A percentile compares a stretch with the other conserved stretches of the same genome.
Evolutionary conservation across 2,888 invertebrate species (phyloP).

Genomic region (Pasiphila rectangulata): DNA sequence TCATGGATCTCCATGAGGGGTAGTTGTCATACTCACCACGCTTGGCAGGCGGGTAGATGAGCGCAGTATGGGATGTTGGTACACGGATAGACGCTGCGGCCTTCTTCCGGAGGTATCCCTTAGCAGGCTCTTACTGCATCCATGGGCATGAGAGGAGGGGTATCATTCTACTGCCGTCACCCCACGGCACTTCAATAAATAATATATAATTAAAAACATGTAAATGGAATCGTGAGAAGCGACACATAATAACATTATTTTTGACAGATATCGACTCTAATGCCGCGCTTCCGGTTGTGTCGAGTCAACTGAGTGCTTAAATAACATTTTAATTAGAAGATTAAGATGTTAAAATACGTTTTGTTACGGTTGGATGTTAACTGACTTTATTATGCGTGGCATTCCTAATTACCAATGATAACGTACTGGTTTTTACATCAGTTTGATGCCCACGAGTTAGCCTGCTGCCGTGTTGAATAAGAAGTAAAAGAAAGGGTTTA

Average conservation of each 20-base stretch:
- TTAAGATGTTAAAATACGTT: conserved; percentile 14
- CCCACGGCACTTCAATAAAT: conserved; percentile 17
- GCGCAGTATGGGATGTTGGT: too few relatives aligned
- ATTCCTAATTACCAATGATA: conserved; percentile 7
- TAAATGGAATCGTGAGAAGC: conserved; percentile 23
- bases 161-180: too few relatives aligned
- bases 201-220: conserved; percentile 22
- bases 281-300: conserved; percentile 20
- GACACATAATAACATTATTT: conserved; percentile 20
- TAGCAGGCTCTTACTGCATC: too few relatives aligned
- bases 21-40: too few relatives aligned
- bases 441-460: too few relatives aligned
- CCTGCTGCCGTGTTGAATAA: too few relatives aligned
- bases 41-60: too few relatives aligned
- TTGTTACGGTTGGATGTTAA: conserved; percentile 11
- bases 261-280: conserved; percentile 24
- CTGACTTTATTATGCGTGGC: background rate
- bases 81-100: too few relatives aligned
- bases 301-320: conserved; percentile 21
- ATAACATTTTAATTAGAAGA: conserved; percentile 15
- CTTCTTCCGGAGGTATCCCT: too few relatives aligned
- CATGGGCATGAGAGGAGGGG: too few relatives aligned
- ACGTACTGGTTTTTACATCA: background rate
- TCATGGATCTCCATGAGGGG: too few relatives aligned
- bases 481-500: too few relatives aligned